Base-by-base conservation (phyloP, 2,113 vertebrate genomes). In the Polypterus bichir region DNA sequence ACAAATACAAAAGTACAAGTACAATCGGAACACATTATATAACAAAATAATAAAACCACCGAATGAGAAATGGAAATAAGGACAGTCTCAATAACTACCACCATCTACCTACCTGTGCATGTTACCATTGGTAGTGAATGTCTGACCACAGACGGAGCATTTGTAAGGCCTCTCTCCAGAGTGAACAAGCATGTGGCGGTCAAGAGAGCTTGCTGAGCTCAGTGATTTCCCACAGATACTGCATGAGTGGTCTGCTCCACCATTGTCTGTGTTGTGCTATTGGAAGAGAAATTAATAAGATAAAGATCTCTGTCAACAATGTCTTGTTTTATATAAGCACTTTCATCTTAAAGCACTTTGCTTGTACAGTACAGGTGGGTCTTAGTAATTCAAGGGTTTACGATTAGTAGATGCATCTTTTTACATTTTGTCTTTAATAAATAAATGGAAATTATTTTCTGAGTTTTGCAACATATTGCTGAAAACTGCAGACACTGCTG, bases 91-190 rank as follows among this genome's bases (percentile, higher is more conserved):
- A 27, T 27, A 27, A 27, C 27, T 27, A 27, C 27, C 27, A 27
- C 56, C 44, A 7, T 57, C 64, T 44, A 78, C 81, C 77, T 76
- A 98, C 96, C 94, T 91, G 93, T 97, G 95, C 94, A 98, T 97
- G 84, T 98, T 98, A 66, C 96, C 94, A 65, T 98, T 98, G 84
- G 96, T 98, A 79, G 96, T 98, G 77, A 98, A 98, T n/a, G 94
- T 97, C 80, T 98, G 96, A 58, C 88, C 84, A 47, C 96, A 98
- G 70, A 97, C 78, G 1, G 72, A 77, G 65, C 96, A 98, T 64
- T 89, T 95, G 80, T 98, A 98, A 55, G 96, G 96, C 63, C 96
- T 81, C 83, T 98, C 96, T 11, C 96, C 96, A 62, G 94, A 98
- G 83, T 98, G 96, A 11, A 98, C 96, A 80, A 98, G 80, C 96